Evolutionary conservation across 2,113 vertebrate genomes (phyloP).

Genomic region (Gadus chalcogrammus): DNA sequence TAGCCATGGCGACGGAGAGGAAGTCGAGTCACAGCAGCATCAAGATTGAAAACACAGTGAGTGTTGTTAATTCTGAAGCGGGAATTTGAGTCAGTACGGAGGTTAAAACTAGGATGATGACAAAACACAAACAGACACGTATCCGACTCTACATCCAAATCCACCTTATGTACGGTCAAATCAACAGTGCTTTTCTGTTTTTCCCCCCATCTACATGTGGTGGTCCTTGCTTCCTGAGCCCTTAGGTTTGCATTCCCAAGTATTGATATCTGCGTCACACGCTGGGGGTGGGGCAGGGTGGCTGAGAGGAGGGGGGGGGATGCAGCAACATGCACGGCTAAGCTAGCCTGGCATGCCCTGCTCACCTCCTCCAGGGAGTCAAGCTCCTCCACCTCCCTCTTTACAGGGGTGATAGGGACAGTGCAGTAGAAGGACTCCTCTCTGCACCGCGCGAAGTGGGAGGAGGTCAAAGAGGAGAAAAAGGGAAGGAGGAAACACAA

Average conservation of each 20-base stretch:
- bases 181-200: too few species aligned
- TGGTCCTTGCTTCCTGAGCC: too few species aligned
- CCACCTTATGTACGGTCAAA: conserved; percentile 4
- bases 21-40: not conserved
- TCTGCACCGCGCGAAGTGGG: conserved; percentile 69
- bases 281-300: not conserved
- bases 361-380: conserved; percentile 86
- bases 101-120: conserved; percentile 54
- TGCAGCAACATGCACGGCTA: conserved; percentile 43
- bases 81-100: conserved; percentile 29
- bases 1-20: too few species aligned
- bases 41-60: conserved; percentile 12
- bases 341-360: conserved; percentile 59
- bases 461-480: conserved; percentile 43
- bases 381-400: conserved; percentile 83
- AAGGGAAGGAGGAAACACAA: conserved; percentile 13
- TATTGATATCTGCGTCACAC: not conserved
- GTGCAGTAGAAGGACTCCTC: conserved; percentile 88
- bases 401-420: conserved; percentile 90
- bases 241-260: not conserved
- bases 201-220: too few species aligned
- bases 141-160: conserved; percentile 8
- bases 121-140: conserved; percentile 30
- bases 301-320: too few species aligned
- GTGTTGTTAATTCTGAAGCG: conserved; percentile 50